phyloP scores from a whole-genome alignment of 2,797 vertebrate genomes.

The Danio tinwini region DNA sequence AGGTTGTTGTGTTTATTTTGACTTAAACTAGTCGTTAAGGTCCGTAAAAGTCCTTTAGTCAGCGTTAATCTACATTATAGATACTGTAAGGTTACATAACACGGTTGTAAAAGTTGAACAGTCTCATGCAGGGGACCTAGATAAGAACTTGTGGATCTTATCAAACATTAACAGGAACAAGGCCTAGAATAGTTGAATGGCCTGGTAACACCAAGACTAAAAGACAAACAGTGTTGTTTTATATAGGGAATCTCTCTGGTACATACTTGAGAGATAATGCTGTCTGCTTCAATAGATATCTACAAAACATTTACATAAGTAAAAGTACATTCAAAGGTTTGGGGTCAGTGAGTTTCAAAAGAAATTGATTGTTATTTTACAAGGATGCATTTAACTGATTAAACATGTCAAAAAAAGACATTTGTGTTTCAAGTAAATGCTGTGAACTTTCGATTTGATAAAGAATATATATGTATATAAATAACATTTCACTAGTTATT shows the following conservation, averaged over 20 bases:
- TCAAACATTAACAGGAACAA: conserved; percentile 55
- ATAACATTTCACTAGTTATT: too few relatives aligned
- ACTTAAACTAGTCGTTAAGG: neutral
- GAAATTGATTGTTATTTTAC: neutral
- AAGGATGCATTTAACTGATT: neutral
- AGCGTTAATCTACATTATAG: conserved; percentile 68
- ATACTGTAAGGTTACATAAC: conserved; percentile 68
- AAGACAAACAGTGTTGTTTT: conserved; percentile 19
- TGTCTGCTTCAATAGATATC: neutral
- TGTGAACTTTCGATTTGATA: neutral
- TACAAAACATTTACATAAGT: neutral
- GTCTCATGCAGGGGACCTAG: conserved; percentile 56
- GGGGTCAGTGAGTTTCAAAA: neutral
- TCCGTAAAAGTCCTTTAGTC: conserved; percentile 52
- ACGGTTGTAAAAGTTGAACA: conserved; percentile 67
- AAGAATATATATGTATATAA: too few relatives aligned
- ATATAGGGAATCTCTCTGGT: conserved; percentile 14
- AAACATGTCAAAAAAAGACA: neutral
- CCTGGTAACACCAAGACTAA: conserved; percentile 20
- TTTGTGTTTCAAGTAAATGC: neutral
- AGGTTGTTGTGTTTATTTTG: neutral
- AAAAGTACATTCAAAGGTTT: neutral
- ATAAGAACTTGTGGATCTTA: conserved; percentile 71
- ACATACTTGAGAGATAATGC: neutral
- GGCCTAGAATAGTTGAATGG: conserved; percentile 32